These are phyloP conservation scores for Homarus gammarus DNA, from an alignment of 2,888 invertebrate genomes.

Conservation along the genomic window DNA sequence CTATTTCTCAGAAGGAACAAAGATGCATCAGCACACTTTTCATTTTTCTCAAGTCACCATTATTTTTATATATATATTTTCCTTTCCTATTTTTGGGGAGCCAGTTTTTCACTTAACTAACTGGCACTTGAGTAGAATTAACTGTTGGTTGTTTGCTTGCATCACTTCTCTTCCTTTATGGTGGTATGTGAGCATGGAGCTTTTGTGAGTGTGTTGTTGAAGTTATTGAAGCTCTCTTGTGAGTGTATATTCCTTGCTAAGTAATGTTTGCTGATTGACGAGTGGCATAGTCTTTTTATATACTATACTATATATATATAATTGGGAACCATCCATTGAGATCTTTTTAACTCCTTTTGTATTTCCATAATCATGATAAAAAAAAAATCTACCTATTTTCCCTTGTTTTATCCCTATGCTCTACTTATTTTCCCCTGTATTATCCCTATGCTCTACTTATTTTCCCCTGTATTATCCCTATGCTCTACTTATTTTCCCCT, in stretches of 20 bases:
- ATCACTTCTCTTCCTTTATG: background rate
- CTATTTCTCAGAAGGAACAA: too few relatives aligned
- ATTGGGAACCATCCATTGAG: background rate
- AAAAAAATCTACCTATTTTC: background rate
- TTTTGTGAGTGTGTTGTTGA: background rate
- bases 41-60: too few relatives aligned
- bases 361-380: background rate
- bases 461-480: slow-evolving; percentile 13
- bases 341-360: background rate
- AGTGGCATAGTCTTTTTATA: background rate
- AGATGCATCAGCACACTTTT: too few relatives aligned
- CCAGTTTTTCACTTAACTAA: background rate
- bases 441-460: slow-evolving; percentile 1
- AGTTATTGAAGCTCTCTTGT: background rate
- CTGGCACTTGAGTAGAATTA: background rate
- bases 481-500: background rate
- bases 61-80: too few relatives aligned
- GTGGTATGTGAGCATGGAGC: background rate
- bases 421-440: slow-evolving; percentile 28
- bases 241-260: background rate
- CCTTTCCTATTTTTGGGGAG: background rate
- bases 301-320: too few relatives aligned
- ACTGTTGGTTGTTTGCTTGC: background rate
- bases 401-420: background rate
- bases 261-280: background rate